Percentiles rank a stretch among this genome's conserved stretches.
These are phyloP conservation scores for Rhopalosiphum nymphaeae DNA, from an alignment of 2,888 invertebrate genomes.

Conservation along the genomic window DNA sequence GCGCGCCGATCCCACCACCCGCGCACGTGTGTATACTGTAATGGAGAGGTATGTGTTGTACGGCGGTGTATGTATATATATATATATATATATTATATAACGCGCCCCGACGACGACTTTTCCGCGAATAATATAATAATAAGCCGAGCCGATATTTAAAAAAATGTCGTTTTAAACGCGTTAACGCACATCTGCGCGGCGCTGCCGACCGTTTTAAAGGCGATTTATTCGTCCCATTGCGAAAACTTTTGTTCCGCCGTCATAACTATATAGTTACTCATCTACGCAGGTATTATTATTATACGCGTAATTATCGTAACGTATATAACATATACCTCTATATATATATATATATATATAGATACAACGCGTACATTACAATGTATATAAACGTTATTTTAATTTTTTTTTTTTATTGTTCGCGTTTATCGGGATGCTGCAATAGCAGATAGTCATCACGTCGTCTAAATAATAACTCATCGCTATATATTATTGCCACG, in stretches of 20 bases:
- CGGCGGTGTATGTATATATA: too few relatives aligned
- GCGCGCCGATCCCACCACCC: too few relatives aligned
- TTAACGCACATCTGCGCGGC: background rate
- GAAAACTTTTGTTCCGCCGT: conserved; percentile 3
- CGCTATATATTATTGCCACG: too few relatives aligned
- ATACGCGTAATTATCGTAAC: too few relatives aligned
- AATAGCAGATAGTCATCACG: too few relatives aligned
- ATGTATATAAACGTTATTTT: background rate
- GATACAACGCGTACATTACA: too few relatives aligned
- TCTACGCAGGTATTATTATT: too few relatives aligned
- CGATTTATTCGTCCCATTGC: conserved; percentile 58
- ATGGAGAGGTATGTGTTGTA: too few relatives aligned
- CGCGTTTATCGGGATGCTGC: background rate
- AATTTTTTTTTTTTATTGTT: background rate
- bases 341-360: background rate
- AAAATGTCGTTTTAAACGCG: conserved; percentile 28
- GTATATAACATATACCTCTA: too few relatives aligned
- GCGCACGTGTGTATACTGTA: too few relatives aligned
- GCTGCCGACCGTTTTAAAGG: conserved; percentile 35
- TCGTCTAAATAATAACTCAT: too few relatives aligned
- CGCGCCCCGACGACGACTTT: conserved; percentile 25
- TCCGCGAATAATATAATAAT: background rate
- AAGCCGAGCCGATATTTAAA: conserved; percentile 40
- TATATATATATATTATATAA: background rate
- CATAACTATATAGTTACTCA: too few relatives aligned